Percentiles rank a stretch among this genome's conserved stretches.
Evolutionary conservation across 2,888 invertebrate species (phyloP).

Genomic region (Epirrita christyi): DNA sequence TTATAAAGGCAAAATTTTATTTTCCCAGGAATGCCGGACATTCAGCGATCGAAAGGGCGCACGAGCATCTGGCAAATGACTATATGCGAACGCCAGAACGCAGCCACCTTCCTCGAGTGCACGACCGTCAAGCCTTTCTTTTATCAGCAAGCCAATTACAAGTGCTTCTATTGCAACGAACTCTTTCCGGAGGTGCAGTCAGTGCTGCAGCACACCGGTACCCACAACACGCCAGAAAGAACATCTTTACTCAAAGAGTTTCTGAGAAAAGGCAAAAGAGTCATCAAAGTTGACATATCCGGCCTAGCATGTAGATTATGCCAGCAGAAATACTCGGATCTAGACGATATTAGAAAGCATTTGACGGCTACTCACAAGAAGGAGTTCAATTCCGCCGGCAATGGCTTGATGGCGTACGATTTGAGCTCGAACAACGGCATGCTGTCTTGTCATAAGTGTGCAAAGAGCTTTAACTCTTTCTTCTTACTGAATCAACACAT

Average conservation of each 20-base stretch:
- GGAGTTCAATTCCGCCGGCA: constrained; percentile 74
- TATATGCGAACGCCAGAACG: constrained; percentile 73
- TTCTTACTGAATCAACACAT: constrained; percentile 74
- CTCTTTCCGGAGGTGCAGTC: constrained; percentile 71
- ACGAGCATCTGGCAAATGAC: constrained; percentile 81
- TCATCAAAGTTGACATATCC: constrained; percentile 78
- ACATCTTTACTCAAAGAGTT: constrained; percentile 63
- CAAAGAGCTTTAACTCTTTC: constrained; percentile 72
- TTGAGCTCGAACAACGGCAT: constrained; percentile 61
- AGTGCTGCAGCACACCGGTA: constrained; percentile 39
- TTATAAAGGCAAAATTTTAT: constrained; percentile 38
- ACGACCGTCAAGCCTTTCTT: constrained; percentile 74
- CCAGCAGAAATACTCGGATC: constrained; percentile 65
- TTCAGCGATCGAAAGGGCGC: constrained; percentile 15
- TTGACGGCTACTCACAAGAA: constrained; percentile 61
- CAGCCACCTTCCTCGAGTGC: constrained; percentile 70
- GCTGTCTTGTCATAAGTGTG: constrained; percentile 69
- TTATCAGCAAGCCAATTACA: constrained; percentile 77
- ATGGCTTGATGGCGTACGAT: constrained; percentile 74
- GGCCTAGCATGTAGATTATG: constrained; percentile 70
- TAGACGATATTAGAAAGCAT: constrained; percentile 71
- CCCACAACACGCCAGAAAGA: constrained; percentile 56
- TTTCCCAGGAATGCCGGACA: constrained; percentile 44
- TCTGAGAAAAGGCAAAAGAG: constrained; percentile 72
- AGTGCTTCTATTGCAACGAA: constrained; percentile 76